A percentile compares a stretch with the other conserved stretches of the same genome.
Evolutionary conservation across 64 coral and sea anemone genomes (phyloP).

Genomic region (Actinia tenebrosa): DNA sequence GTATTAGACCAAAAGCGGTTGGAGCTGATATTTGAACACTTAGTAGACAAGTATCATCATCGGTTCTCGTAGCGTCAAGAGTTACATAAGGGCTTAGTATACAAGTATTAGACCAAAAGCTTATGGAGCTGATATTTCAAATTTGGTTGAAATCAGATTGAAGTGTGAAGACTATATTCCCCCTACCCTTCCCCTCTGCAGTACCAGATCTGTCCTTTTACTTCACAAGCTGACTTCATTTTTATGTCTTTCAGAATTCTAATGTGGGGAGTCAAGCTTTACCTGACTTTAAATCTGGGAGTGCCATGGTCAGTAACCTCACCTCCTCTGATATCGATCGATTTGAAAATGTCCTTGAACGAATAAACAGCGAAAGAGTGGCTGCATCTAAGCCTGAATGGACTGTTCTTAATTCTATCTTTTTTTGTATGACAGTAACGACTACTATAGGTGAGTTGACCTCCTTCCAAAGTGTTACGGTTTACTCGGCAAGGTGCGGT

Average conservation of each 20-base stretch:
- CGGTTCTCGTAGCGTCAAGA: no score
- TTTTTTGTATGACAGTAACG: conserved; percentile 86
- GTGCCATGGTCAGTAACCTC: conserved; percentile 52
- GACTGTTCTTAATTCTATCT: conserved; percentile 80
- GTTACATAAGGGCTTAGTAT: no score
- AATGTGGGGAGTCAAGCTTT: conserved; percentile 40
- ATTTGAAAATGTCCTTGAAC: conserved; percentile 48
- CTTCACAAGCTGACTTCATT: neutral
- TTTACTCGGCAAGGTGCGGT: neutral
- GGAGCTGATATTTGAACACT: no score
- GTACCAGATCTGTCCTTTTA: neutral
- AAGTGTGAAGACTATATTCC: no score
- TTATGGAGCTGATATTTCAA: no score
- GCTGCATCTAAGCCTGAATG: conserved; percentile 59
- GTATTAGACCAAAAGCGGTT: no score
- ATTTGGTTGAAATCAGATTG: no score
- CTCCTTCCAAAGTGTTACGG: neutral
- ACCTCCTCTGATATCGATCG: conserved; percentile 44
- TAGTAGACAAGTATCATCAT: no score
- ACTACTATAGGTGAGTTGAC: conserved; percentile 79
- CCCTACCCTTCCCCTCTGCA: neutral
- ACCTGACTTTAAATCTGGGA: neutral
- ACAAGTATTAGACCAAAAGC: no score
- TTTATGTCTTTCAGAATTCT: conserved; percentile 32
- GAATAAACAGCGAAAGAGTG: conserved; percentile 40